Evolutionary conservation across 1,140 invertebrate species (phyloP), one percentile per base, ranked within the genome.

Genomic region (Drosophila subpulchrella): DNA sequence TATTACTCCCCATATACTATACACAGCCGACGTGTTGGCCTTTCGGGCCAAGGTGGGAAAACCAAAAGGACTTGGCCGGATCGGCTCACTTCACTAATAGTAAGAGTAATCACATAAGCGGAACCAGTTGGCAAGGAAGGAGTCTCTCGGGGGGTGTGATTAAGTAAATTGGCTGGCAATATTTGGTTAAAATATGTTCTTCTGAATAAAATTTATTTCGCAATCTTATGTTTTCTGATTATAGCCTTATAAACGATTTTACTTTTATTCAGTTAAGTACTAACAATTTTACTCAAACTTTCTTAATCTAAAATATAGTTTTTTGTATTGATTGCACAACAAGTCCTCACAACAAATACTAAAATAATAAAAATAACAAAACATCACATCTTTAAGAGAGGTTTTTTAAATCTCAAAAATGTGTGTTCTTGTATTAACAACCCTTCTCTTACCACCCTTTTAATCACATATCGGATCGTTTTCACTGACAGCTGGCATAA

Each of bases 71-170:
- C 32, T 12, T 24, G 32, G 7, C 3, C 46, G 46, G n/a, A 42
- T 62, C 46, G 44, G 30, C 67, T 50, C 58, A 79, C 72, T 80
- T 68, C 10, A 47, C 42, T 78, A 79, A 79, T 73, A 73, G 76
- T 61, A 72, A 67, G 73, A 73, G 75, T 78, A 78, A 78, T 78
- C 58, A 72, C 57, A 54, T 53, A 71, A 72, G 66, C 51, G 66
- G n/a, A 70, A 71, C 36, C 27, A 55, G 13, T 20, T 10, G 32
- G 20, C 6, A 6, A 15, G 6, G 32, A 11, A 24, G 47, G 15
- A 24, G 65, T 20, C 38, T 57, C 42, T 10, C 42, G 32, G 44
- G 42, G 30, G 46, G n/a, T 53, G 53, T 20, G 30, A 72, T 72
- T 72, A 71, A 58, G 41, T 41, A 57, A 71, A 71, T 57, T 71